Evolutionary conservation across 1,140 invertebrate species (phyloP), one percentile per base, ranked within the genome.

Genomic region (Tigriopus japonicus): DNA sequence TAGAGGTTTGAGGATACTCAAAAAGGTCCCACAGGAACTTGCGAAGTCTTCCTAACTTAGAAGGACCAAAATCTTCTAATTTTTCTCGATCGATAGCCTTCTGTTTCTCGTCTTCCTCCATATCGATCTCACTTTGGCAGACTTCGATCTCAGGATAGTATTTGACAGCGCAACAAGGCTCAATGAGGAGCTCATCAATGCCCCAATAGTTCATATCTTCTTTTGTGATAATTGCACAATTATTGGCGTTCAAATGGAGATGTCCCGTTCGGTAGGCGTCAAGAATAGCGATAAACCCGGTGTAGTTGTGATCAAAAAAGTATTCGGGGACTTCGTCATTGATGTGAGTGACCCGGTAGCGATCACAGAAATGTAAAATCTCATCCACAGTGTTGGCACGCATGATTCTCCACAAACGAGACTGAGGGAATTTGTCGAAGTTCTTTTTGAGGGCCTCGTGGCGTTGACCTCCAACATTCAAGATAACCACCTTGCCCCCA

Each of bases 111-210:
- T 13, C 13, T 41, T 58, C 55, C 40, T 58, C 55, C 28, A 42
- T 58, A 15, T 58, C 55, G 42, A 58, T 58, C 42, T 58, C 55
- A 28, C 42, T 58, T 17, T 41, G 17, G 15, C 55, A 58, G 23
- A 58, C 42, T 41, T 58, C 55, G n/a, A 58, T 58, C 41, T 58
- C 55, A 15, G 55, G 55, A 42, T 58, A 58, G 55, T 58, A 58
- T 40, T 58, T 58, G n/a, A 58, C 55, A 23, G 55, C 55, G 42
- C 55, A 58, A 41, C 55, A 58, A n/a, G 55, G 55, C 55, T 58
- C 55, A 6, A 58, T 41, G 28, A 58, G 55, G 28, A 58, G 42
- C 41, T 58, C 55, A 42, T 58, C 55, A 23, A 58, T 40, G 17
- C 55, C 55, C 55, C 55, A 58, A 23, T 58, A 58, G 17, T 17